A percentile compares a stretch with the other conserved stretches of the same genome.
Conservation (phyloP, 2,888 invertebrate species). For the Temnothorax ravouxi region DNA sequence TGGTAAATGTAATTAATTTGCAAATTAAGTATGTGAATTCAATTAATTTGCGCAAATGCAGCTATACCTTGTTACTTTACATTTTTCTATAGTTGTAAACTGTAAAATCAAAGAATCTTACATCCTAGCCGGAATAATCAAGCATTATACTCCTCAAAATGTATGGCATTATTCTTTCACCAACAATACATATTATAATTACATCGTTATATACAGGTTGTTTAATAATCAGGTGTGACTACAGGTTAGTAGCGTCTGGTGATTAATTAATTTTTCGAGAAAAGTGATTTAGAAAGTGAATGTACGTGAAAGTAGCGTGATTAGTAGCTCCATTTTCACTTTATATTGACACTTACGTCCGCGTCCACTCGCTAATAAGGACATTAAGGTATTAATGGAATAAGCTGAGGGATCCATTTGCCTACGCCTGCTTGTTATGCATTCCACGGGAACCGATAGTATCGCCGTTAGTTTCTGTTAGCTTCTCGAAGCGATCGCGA, state of each 20-base stretch:
- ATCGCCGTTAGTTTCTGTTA: neutral
- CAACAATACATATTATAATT: neutral
- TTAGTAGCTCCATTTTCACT: slow-evolving; percentile 18
- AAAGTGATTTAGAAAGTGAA: slow-evolving; percentile 34
- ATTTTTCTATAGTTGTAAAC: slow-evolving; percentile 13
- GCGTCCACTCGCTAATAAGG: neutral
- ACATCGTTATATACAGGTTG: neutral
- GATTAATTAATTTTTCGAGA: slow-evolving; percentile 11
- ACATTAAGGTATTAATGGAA: neutral
- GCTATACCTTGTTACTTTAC: neutral
- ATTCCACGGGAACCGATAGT: neutral
- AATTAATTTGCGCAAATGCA: neutral
- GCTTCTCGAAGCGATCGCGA: neutral
- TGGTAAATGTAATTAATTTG: neutral
- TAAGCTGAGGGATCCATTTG: neutral
- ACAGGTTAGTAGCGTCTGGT: neutral
- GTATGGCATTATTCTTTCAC: neutral
- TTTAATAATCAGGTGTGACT: neutral
- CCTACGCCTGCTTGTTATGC: neutral
- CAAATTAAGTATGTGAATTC: neutral
- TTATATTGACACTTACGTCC: neutral
- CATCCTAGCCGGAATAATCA: slow-evolving; percentile 21
- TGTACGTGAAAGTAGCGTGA: neutral
- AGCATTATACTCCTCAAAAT: neutral
- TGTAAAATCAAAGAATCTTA: slow-evolving; percentile 17